Percentiles rank a stretch among this genome's conserved stretches.
These are phyloP conservation scores for Xenopus laevis DNA, from an alignment of 2,113 vertebrate genomes.

Conservation along the genomic window DNA sequence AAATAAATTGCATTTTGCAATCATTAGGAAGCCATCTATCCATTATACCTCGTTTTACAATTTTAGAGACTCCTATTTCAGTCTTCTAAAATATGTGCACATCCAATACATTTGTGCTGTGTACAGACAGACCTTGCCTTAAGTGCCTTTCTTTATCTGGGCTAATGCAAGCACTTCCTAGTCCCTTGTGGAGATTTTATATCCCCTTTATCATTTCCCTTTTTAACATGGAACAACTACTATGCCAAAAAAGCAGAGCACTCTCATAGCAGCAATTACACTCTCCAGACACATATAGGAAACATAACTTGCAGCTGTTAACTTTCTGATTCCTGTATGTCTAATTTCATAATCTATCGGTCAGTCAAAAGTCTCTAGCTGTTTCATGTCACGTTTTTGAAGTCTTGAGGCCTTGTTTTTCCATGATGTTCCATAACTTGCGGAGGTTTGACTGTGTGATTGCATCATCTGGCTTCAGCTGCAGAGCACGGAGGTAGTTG, in stretches of 20 bases:
- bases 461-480: constrained; percentile 90
- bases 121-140: constrained; percentile 58
- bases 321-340: constrained; percentile 41
- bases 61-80: constrained; percentile 19
- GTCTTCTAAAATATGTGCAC: constrained; percentile 17
- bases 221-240: constrained; percentile 48
- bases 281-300: constrained; percentile 45
- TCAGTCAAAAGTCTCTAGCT: constrained; percentile 3
- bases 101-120: constrained; percentile 46
- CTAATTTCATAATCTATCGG: constrained; percentile 44
- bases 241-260: constrained; percentile 51
- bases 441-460: constrained; percentile 98
- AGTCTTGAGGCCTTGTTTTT: constrained; percentile 93
- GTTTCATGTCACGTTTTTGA: constrained; percentile 72
- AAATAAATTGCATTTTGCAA: constrained; percentile 9
- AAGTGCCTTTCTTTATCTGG: constrained; percentile 57
- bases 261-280: constrained; percentile 53
- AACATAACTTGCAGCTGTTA: constrained; percentile 47
- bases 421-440: constrained; percentile 98
- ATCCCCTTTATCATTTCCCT: constrained; percentile 43
- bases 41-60: constrained; percentile 18
- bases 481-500: constrained; percentile 93
- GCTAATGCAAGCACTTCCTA: constrained; percentile 47
- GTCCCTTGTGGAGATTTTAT: constrained; percentile 52
- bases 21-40: constrained; percentile 5